Percentiles rank a stretch among this genome's conserved stretches.
Conservation (phyloP, 2,797 vertebrate species). For the Coregonus suidteri region DNA sequence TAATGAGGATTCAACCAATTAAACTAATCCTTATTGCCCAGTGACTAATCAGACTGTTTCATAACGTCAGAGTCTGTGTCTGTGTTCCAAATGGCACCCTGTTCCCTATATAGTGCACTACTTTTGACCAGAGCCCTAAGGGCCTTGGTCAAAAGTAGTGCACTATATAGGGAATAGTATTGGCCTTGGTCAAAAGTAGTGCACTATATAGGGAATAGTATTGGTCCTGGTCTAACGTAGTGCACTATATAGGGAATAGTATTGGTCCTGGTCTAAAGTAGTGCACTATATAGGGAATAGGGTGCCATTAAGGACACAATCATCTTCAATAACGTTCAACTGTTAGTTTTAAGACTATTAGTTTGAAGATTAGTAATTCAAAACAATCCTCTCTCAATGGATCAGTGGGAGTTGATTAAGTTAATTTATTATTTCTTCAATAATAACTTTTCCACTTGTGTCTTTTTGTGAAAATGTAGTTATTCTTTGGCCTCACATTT, state of each 20-base stretch:
- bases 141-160: no score
- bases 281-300: no score
- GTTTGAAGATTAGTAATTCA: slow-evolving; percentile 35
- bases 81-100: no score
- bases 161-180: not conserved
- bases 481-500: not conserved
- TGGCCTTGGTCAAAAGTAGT: no score
- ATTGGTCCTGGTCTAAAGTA: not conserved
- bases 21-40: slow-evolving; percentile 86
- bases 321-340: slow-evolving; percentile 58
- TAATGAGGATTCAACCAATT: slow-evolving; percentile 75
- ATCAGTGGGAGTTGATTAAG: not conserved
- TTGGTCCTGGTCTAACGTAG: not conserved
- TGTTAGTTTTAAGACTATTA: slow-evolving; percentile 57
- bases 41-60: slow-evolving; percentile 85
- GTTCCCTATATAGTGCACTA: no score
- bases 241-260: not conserved
- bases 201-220: not conserved
- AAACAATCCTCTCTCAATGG: not conserved
- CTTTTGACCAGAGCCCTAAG: no score
- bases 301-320: no score
- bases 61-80: slow-evolving; percentile 68
- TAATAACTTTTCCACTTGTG: not conserved
- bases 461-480: not conserved
- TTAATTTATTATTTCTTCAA: not conserved